Evolutionary conservation across 92 coral and sea anemone species (phyloP).

Genomic region (Epizoanthus stellaris): DNA sequence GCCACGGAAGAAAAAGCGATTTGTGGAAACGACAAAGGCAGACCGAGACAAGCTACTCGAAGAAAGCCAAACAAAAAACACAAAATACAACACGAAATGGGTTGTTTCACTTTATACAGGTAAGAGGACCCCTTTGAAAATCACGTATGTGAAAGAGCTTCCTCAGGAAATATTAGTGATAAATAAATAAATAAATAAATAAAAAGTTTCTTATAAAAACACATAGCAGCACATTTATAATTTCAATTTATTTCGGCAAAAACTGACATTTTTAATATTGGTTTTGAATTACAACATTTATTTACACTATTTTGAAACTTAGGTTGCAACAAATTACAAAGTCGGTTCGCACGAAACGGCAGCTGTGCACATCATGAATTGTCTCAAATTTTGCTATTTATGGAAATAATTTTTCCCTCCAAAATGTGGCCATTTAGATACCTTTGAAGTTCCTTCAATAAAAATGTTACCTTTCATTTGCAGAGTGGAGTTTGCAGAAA

Average conservation of each 20-base stretch:
- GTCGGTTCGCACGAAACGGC: neutral
- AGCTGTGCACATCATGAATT: neutral
- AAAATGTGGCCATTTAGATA: no score
- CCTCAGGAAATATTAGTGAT: no score
- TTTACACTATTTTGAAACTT: no score
- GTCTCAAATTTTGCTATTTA: neutral
- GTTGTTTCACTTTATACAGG: neutral
- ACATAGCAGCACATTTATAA: neutral
- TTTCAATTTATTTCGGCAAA: neutral
- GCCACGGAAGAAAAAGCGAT: neutral
- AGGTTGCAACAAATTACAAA: neutral
- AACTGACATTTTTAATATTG: neutral
- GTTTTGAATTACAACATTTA: neutral
- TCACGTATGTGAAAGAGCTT: no score
- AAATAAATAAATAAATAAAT: no score
- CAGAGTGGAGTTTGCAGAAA: no score
- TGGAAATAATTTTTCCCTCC: no score
- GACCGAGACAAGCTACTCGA: neutral
- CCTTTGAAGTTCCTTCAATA: no score
- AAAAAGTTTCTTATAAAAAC: no score
- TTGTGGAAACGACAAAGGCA: neutral
- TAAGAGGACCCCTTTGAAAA: no score
- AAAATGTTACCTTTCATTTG: no score
- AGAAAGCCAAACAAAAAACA: neutral
- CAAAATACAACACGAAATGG: neutral